A percentile compares a stretch with the other conserved stretches of the same genome.
phyloP scores from a whole-genome alignment of 2,797 vertebrate genomes.

The Orestias chungarensis region DNA sequence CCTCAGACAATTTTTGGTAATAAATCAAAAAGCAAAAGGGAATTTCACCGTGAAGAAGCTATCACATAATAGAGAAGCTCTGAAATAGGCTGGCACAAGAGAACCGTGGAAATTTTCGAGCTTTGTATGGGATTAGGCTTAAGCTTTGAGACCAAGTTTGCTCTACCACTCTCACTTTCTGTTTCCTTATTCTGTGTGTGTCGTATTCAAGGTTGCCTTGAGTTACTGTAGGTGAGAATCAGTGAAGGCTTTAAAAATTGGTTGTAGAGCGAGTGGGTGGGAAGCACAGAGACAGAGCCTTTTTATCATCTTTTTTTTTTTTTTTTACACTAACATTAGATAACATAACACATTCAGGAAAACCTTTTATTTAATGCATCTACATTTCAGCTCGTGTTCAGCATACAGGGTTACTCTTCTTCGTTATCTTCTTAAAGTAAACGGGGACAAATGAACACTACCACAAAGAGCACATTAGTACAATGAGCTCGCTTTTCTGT shows the following conservation, averaged over 20 bases:
- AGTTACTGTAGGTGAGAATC: conserved; percentile 47
- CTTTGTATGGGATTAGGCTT: conserved; percentile 51
- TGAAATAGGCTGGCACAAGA: conserved; percentile 18
- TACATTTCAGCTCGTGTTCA: conserved; percentile 17
- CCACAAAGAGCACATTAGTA: conserved; percentile 22
- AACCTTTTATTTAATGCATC: conserved; percentile 26
- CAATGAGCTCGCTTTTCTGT: conserved; percentile 11
- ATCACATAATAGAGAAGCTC: conserved; percentile 16
- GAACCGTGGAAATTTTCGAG: conserved; percentile 28
- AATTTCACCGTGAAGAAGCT: conserved; percentile 18
- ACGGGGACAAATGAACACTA: conserved; percentile 9
- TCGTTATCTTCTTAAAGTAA: not conserved
- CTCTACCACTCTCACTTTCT: conserved; percentile 45
- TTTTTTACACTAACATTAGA: conserved; percentile 29
- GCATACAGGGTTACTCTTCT: conserved; percentile 29
- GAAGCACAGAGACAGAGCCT: conserved; percentile 20
- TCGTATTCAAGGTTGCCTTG: conserved; percentile 61
- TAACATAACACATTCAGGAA: conserved; percentile 37
- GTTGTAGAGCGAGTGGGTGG: conserved; percentile 23
- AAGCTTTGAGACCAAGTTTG: conserved; percentile 47
- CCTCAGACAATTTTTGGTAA: conserved; percentile 14
- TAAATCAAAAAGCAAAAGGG: conserved; percentile 38
- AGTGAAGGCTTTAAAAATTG: conserved; percentile 31
- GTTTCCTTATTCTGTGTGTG: conserved; percentile 41
- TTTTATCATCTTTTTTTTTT: conserved; percentile 33